Conservation (phyloP, 2,797 vertebrate species). For the Philypnodon macrostomus region DNA sequence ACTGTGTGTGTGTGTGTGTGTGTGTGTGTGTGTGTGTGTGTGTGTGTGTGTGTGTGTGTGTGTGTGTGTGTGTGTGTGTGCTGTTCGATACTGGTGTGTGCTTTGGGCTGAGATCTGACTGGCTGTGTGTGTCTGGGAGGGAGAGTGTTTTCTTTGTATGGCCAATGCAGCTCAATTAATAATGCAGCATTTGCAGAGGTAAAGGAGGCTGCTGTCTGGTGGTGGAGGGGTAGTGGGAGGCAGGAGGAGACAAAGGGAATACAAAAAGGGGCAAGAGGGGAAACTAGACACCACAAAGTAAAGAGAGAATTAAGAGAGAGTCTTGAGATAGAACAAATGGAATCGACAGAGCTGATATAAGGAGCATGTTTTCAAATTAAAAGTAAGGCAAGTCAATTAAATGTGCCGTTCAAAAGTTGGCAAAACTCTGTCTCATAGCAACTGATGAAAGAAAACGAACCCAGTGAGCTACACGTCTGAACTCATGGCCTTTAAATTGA, state of each 20-base stretch:
- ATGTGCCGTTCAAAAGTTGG: slow-evolving; percentile 25
- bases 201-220: slow-evolving; percentile 55
- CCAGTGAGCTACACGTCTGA: not conserved
- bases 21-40: slow-evolving; percentile 11
- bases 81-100: too few relatives aligned
- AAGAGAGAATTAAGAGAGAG: slow-evolving; percentile 1
- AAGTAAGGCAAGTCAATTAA: slow-evolving; percentile 22
- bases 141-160: slow-evolving; percentile 48
- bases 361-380: slow-evolving; percentile 23
- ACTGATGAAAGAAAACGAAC: slow-evolving; percentile 7
- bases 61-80: slow-evolving; percentile 9
- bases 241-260: slow-evolving; percentile 46
- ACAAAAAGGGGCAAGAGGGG: slow-evolving; percentile 24
- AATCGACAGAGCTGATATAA: slow-evolving; percentile 13
- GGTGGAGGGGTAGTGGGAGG: slow-evolving; percentile 12
- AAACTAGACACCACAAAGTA: slow-evolving; percentile 7
- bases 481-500: not conserved
- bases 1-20: too few relatives aligned
- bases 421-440: slow-evolving; percentile 31
- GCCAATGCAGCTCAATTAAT: slow-evolving; percentile 69
- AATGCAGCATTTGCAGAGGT: slow-evolving; percentile 71
- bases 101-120: slow-evolving; percentile 8
- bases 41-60: slow-evolving; percentile 12
- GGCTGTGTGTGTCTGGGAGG: slow-evolving; percentile 24
- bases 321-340: slow-evolving; percentile 14